Base-by-base conservation (phyloP, 2,113 vertebrate genomes). In the Scomber colias region DNA sequence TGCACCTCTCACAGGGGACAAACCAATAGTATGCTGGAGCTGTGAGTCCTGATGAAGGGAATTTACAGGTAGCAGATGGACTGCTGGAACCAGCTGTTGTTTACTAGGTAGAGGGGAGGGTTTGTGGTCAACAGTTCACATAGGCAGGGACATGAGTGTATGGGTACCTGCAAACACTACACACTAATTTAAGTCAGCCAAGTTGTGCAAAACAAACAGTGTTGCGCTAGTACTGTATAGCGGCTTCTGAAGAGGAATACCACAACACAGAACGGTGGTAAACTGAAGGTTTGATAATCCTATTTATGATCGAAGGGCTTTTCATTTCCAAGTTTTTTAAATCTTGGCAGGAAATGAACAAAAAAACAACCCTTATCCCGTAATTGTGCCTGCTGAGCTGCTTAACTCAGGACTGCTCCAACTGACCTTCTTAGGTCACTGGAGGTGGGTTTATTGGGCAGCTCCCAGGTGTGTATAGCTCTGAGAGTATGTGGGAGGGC, bases 11-110 rank as follows among this genome's bases (percentile, higher is more conserved):
- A 8, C 24, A 71, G 31, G 16, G 53, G 77, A 54, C 61, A 49
- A 35, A 71, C 46, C 75, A 75, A 50, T 44, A 60, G 46, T 19
- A 63, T 59, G 48, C 35, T n/a, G 3, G 68, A 45, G 55, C 67
- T 16, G 54, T 24, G 74, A 77, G 55, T 72, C 49, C 60, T 46
- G 45, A 46, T 49, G 51, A 81, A 24, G 81, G 74, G 77, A 78
- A 74, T 84, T 68, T 56, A 71, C 62, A 83, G 84, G 80, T 72
- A 75, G 64, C 85, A 86, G 81, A 62, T 68, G 79, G 81, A 75
- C 70, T 5, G 21, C 54, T 78, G 65, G 45, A 84, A 83, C 40
- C 90, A 92, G 89, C 84, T 92, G 90, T 59, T 87, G 87, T 89
- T 90, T 88, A 83, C 69, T 12, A 62, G 79, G 46, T 40, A 27